These are phyloP conservation scores for Aphrocallistes beatrix DNA, from an alignment of 37 sponge, comb jelly and placozoan species.

Conservation along the genomic window DNA sequence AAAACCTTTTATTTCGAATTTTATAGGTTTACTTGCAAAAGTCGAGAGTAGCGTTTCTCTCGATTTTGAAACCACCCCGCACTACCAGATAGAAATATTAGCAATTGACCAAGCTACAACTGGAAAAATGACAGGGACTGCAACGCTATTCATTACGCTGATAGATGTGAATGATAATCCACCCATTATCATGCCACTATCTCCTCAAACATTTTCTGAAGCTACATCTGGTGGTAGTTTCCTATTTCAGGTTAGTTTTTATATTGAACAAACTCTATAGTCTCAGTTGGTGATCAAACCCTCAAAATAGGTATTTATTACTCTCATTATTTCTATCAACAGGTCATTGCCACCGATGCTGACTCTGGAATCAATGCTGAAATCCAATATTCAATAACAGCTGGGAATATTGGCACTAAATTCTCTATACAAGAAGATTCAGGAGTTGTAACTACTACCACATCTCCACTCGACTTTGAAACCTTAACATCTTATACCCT, in stretches of 20 bases:
- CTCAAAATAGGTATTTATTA: background rate
- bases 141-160: slow-evolving; percentile 1
- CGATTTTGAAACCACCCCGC: background rate
- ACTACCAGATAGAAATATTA: background rate
- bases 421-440: background rate
- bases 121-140: background rate
- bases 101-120: background rate
- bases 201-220: background rate
- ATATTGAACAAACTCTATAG: too few species aligned
- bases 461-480: background rate
- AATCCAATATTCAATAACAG: background rate
- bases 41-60: background rate
- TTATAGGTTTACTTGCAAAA: background rate
- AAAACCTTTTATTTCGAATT: too few species aligned
- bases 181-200: background rate
- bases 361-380: background rate
- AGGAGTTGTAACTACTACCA: background rate
- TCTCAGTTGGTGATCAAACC: background rate
- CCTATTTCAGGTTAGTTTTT: background rate
- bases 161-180: background rate
- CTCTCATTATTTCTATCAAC: background rate
- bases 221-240: background rate
- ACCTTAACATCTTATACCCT: background rate
- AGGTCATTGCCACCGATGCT: background rate
- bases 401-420: background rate